These are phyloP conservation scores for Cremastinae sp. DNA, from an alignment of 2,888 invertebrate genomes.

Conservation along the genomic window DNA sequence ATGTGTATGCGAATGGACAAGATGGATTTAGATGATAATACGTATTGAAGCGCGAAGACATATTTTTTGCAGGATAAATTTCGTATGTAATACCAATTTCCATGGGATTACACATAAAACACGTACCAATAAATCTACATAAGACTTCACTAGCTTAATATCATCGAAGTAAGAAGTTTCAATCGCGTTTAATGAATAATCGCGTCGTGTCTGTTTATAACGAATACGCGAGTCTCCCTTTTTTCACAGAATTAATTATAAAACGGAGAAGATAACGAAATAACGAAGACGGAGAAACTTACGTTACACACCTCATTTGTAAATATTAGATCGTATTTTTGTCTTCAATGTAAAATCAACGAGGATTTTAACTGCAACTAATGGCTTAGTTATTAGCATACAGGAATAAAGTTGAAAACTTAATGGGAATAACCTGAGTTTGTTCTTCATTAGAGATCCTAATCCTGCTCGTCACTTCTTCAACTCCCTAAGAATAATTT, in stretches of 20 bases:
- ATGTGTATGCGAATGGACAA: conserved; percentile 21
- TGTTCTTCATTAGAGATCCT: conserved; percentile 14
- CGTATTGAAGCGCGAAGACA: conserved; percentile 45
- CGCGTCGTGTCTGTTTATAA: conserved; percentile 68
- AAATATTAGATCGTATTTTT: conserved; percentile 80
- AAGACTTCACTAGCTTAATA: conserved; percentile 45
- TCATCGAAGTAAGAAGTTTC: conserved; percentile 37
- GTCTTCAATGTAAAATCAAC: conserved; percentile 79
- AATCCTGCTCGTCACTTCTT: not conserved
- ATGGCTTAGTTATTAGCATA: conserved; percentile 78
- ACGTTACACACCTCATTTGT: conserved; percentile 79
- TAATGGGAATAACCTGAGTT: conserved; percentile 66
- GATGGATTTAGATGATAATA: not conserved
- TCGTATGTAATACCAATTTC: conserved; percentile 57
- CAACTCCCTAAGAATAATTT: not conserved
- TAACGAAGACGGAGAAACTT: conserved; percentile 68
- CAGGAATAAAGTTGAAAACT: conserved; percentile 74
- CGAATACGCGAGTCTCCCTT: conserved; percentile 65
- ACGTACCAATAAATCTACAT: conserved; percentile 49
- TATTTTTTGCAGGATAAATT: conserved; percentile 66
- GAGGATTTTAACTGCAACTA: conserved; percentile 78
- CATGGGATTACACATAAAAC: conserved; percentile 48
- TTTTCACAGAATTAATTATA: conserved; percentile 60
- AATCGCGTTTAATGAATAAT: conserved; percentile 34
- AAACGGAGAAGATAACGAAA: conserved; percentile 36